Evolutionary conservation across 1,140 invertebrate genomes (phyloP), one percentile per base, ranked within the genome.

Genomic region (Pectinophora gossypiella): DNA sequence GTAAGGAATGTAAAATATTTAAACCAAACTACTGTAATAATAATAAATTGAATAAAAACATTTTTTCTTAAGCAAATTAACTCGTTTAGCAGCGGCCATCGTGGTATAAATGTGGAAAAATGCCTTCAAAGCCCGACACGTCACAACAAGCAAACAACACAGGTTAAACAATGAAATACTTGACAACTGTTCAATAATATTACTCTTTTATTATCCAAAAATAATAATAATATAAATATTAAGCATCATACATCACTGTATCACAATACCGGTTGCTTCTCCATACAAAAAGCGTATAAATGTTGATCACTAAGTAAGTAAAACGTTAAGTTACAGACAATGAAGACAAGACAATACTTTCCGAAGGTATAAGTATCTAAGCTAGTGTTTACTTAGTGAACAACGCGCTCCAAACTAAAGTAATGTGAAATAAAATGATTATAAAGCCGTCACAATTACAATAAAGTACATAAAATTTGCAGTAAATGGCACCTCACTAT

Each of bases 201-300:
- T 82, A 78, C 54, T 75, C 64, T 80, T 83, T 83, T 85, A 83
- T 85, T 85, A 63, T 70, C 67, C 59, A 80, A 82, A 80, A 79
- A 70, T 40, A 61, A 77, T 65, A 72, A 64, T 69, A 66, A 71
- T 74, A 74, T 75, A 72, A 72, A 72, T 74, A 76, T 76, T 76
- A 81, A 79, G 76, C 77, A 76, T 80, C 69, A 64, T 77, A 79
- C 72, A 60, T 75, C 64, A 76, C 65, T 54, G 50, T 83, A 85
- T 85, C 80, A 85, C 82, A 85, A 75, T 76, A 77, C 68, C 61
- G 68, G 59, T 72, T 69, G 69, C 68, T 64, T 66, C 54, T 61
- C 56, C 48, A 56, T 68, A 67, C 58, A 69, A 53, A 67, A 74
- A 75, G 66, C 68, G 48, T 68, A 55, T 12, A 12, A 21, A 10